phyloP scores from a whole-genome alignment of 2,888 invertebrate species.

The Drosophila anomelani region DNA sequence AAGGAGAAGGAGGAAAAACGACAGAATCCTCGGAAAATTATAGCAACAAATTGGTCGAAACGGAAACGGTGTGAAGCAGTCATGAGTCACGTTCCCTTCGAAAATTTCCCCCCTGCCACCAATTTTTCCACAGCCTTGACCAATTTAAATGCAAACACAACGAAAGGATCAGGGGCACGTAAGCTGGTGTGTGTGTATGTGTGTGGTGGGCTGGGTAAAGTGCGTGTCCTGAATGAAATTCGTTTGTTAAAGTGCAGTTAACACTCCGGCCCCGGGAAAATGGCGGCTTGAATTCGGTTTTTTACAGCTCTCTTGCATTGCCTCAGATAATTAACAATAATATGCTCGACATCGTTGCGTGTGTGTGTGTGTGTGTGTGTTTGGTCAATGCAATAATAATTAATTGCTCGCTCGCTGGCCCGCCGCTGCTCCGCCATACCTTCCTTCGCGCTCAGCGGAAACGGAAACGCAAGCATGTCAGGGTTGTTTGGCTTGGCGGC shows the following conservation, averaged over 20 bases:
- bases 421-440: not conserved
- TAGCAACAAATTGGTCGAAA: constrained; percentile 61
- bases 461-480: constrained; percentile 70
- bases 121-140: constrained; percentile 58
- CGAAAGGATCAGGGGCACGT: constrained; percentile 38
- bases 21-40: constrained; percentile 23
- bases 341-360: constrained; percentile 34
- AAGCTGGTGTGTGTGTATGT: not conserved
- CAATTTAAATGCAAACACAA: constrained; percentile 63
- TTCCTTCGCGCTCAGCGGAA: constrained; percentile 51
- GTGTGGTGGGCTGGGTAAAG: constrained; percentile 10
- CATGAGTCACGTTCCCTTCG: constrained; percentile 14
- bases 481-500: constrained; percentile 61
- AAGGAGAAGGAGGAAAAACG: not conserved
- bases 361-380: constrained; percentile 13
- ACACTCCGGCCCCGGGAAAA: constrained; percentile 42
- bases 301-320: constrained; percentile 43
- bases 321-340: constrained; percentile 75
- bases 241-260: constrained; percentile 63
- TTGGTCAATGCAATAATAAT: constrained; percentile 69
- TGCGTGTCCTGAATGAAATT: constrained; percentile 59
- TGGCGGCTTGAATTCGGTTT: constrained; percentile 40
- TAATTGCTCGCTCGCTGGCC: constrained; percentile 56
- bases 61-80: constrained; percentile 24
- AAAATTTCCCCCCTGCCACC: not conserved